These are phyloP conservation scores for Aphrocallistes beatrix DNA, from an alignment of 37 sponge, comb jelly and placozoan species.

Conservation along the genomic window DNA sequence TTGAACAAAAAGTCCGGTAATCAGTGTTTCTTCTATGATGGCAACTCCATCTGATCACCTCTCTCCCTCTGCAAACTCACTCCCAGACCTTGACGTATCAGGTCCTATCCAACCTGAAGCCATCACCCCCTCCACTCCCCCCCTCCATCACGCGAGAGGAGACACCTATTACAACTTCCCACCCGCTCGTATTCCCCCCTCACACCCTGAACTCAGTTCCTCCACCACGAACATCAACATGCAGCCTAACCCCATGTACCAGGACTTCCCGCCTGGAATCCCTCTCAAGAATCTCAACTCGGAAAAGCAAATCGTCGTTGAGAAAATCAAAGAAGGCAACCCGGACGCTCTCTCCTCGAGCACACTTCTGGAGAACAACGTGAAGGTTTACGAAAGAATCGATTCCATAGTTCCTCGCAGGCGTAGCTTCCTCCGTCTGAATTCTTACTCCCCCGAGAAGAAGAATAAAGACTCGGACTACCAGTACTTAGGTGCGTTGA, in stretches of 20 bases:
- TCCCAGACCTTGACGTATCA: not conserved
- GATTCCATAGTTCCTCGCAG: not conserved
- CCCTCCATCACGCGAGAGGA: not conserved
- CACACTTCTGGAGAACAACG: not conserved
- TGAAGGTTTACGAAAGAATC: not conserved
- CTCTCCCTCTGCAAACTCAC: not conserved
- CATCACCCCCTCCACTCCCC: not conserved
- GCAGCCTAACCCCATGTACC: constrained; percentile 18
- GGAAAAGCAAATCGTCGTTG: not conserved
- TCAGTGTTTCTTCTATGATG: not conserved
- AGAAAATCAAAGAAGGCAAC: constrained; percentile 1
- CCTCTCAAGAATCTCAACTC: not conserved
- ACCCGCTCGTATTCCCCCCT: not conserved
- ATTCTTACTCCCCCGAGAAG: not conserved
- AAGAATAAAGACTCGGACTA: not conserved
- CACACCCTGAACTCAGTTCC: not conserved
- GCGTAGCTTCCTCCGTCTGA: not conserved
- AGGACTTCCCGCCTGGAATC: not conserved
- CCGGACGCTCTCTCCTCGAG: not conserved
- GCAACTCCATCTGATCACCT: constrained; percentile 5
- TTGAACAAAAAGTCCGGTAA: no score
- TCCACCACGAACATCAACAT: not conserved
- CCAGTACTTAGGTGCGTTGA: not conserved
- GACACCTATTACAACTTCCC: not conserved
- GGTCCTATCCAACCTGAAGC: not conserved